phyloP scores from a whole-genome alignment of 2,888 invertebrate species.

The Coelogynopora nodosa region DNA sequence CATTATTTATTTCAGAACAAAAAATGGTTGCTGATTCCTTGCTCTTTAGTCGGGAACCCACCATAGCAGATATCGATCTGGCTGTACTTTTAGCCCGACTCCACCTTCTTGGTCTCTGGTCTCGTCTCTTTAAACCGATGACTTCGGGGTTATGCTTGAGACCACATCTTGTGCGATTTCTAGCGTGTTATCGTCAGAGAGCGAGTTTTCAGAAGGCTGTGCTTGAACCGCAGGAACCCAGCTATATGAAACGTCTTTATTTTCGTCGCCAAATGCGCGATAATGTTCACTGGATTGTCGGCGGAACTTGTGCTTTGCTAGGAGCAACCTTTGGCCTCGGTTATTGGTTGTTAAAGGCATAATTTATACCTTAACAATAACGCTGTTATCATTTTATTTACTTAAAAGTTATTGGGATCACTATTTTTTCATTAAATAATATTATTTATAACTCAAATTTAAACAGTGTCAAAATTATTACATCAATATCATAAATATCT shows the following conservation, averaged over 20 bases:
- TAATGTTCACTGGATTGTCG: conserved; percentile 3
- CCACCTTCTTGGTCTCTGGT: not conserved
- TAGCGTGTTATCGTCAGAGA: not conserved
- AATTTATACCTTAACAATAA: no score
- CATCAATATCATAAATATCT: no score
- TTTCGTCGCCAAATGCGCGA: not conserved
- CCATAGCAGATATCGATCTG: conserved; percentile 2
- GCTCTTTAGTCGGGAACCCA: not conserved
- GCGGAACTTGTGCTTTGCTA: not conserved
- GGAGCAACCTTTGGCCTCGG: not conserved
- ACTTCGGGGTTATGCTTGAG: not conserved
- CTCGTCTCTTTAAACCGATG: not conserved
- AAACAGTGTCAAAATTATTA: no score
- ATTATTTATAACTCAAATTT: no score
- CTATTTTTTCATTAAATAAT: no score
- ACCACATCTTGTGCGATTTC: not conserved
- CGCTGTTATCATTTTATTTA: no score
- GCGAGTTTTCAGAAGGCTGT: not conserved
- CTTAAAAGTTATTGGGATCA: no score
- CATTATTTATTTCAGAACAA: not conserved
- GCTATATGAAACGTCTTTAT: not conserved
- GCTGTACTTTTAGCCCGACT: conserved; percentile 4
- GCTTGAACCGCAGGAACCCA: not conserved
- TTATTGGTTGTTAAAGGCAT: not conserved
- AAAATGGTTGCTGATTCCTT: not conserved